These are phyloP conservation scores for Apogon hyalosoma DNA, from an alignment of 2,797 vertebrate genomes.

Conservation along the genomic window DNA sequence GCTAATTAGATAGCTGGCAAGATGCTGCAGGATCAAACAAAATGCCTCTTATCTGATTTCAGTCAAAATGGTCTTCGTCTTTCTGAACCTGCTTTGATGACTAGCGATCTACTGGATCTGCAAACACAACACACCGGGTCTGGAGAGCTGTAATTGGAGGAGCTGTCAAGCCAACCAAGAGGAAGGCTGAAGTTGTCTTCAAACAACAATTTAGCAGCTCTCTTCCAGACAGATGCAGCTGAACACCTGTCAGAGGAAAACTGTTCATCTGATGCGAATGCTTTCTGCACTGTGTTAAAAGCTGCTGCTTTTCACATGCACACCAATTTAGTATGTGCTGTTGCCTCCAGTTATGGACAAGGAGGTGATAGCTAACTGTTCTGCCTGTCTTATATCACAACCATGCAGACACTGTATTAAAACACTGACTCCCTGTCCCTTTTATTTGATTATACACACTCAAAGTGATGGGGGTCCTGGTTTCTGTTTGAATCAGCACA, in stretches of 20 bases:
- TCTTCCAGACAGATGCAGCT: slow-evolving; percentile 48
- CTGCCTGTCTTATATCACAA: neutral
- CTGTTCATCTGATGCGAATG: slow-evolving; percentile 45
- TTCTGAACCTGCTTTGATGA: slow-evolving; percentile 54
- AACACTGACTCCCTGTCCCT: neutral
- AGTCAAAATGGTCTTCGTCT: slow-evolving; percentile 23
- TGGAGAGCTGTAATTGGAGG: slow-evolving; percentile 64
- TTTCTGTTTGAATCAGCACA: slow-evolving; percentile 16
- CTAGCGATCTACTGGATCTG: slow-evolving; percentile 46
- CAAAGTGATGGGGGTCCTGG: neutral
- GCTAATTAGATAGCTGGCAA: slow-evolving; percentile 34
- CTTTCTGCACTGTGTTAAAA: slow-evolving; percentile 51
- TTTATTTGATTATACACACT: neutral
- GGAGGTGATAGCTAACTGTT: slow-evolving; percentile 8
- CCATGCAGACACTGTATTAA: neutral
- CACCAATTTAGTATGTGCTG: slow-evolving; percentile 17
- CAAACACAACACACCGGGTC: slow-evolving; percentile 47
- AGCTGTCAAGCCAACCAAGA: slow-evolving; percentile 57
- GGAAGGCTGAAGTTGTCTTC: slow-evolving; percentile 57
- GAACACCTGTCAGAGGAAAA: slow-evolving; percentile 67
- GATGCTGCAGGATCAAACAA: slow-evolving; percentile 20
- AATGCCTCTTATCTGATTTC: slow-evolving; percentile 21
- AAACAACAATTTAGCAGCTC: slow-evolving; percentile 55
- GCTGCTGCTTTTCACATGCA: slow-evolving; percentile 32
- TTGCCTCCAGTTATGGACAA: slow-evolving; percentile 6